Evolutionary conservation across 2,113 vertebrate species (phyloP).

Genomic region (Nothocercus julius): DNA sequence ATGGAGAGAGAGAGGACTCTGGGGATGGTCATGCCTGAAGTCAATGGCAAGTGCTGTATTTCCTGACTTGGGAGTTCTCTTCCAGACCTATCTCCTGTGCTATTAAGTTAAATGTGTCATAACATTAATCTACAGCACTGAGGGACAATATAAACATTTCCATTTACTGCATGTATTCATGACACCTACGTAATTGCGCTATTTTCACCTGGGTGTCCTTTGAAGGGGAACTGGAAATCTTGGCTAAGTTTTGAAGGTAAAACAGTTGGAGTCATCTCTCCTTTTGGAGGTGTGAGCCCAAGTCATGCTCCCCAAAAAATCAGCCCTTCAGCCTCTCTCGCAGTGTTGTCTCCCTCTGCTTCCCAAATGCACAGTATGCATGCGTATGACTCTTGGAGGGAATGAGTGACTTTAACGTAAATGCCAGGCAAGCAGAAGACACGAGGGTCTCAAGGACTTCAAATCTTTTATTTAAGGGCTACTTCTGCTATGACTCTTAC

Average conservation of each 20-base stretch:
- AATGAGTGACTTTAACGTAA: background rate
- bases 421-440: background rate
- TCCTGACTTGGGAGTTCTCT: background rate
- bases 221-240: rapidly evolving
- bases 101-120: background rate
- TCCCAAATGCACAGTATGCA: rapidly evolving
- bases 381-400: background rate
- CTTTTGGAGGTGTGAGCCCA: background rate
- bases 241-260: background rate
- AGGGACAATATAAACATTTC: background rate
- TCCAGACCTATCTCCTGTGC: background rate
- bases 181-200: rapidly evolving
- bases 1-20: background rate
- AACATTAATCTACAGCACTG: background rate
- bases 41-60: background rate
- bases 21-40: background rate
- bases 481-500: background rate
- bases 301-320: rapidly evolving
- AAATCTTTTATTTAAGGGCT: background rate
- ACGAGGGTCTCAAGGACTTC: background rate
- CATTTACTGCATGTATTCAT: background rate
- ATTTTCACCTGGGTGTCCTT: background rate
- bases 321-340: background rate
- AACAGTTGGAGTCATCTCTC: background rate
- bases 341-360: rapidly evolving